Evolutionary conservation across 2,113 vertebrate species (phyloP), one percentile per base, ranked within the genome.

Genomic region (Halichoerus grypus): DNA sequence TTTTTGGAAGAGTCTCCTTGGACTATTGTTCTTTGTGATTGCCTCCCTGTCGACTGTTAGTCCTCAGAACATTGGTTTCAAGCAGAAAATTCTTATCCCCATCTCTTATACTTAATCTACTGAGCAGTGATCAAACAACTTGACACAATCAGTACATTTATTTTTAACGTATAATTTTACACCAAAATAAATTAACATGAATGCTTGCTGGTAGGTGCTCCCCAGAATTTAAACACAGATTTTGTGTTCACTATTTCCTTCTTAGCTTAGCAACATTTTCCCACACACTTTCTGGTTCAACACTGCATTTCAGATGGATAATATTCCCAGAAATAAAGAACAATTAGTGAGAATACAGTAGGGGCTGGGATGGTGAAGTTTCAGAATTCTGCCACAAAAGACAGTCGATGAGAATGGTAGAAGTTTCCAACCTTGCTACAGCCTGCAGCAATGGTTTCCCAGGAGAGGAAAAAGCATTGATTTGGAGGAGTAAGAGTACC

Each of bases 161-260:
- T 91, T 81, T 97, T 85, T 88, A 95, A 81, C 72, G 10, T 76
- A 16, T 53, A 84, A 88, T 72, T 93, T 94, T 77, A 83, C 31
- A 82, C 33, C 0, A 76, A 91, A 82, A 49, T 18, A 94, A 95
- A 72, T 31, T 24, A 95, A 65, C 36, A 93, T 28, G 21, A 42
- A 88, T 89, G 15, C 12, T 85, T 72, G 4, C 86, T 65, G 21
- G 15, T 33, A 85, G 79, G 26, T 31, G 5, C 9, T 82, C 33
- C 57, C 79, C 8, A 12, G 61, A 91, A 21, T 88, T 82, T 77
- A 94, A 94, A 36, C 2, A 19, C 13, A 15, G 22, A 86, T 82
- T 93, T 57, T 74, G 28, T 42, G 57, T 63, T 85, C 33, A 74
- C 46, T 88, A 28, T 85, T 96, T 94, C 88, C 28, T 63, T 65